These are phyloP conservation scores for honey bee (Apis mellifera) DNA, from an alignment of 1,140 invertebrate genomes.

Conservation along the genomic window Amel_HAv3.1 CM009939.2:8742501-8743000, in stretches of 20 bases:
- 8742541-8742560: not conserved
- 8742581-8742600: slow-evolving; percentile 18
- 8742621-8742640: slow-evolving; percentile 59
- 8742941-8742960: not conserved
- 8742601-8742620: slow-evolving; percentile 60
- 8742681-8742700: not conserved
- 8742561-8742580: not conserved
- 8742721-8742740: slow-evolving; percentile 48
- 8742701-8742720: not conserved
- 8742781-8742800: slow-evolving; percentile 37
- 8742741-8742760: too few species aligned
- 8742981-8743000: too few species aligned
- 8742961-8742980: too few species aligned
- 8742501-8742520: not conserved
- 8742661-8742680: not conserved
- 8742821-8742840: not conserved
- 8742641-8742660: slow-evolving; percentile 49
- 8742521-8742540: not conserved
- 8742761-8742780: not conserved
- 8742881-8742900: too few species aligned
- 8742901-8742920: too few species aligned
- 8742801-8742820: not conserved
- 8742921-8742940: too few species aligned
- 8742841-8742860: not conserved
- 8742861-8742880: not conserved